Conservation (phyloP, 2,797 vertebrate genomes). For the Poecilia gillii region DNA sequence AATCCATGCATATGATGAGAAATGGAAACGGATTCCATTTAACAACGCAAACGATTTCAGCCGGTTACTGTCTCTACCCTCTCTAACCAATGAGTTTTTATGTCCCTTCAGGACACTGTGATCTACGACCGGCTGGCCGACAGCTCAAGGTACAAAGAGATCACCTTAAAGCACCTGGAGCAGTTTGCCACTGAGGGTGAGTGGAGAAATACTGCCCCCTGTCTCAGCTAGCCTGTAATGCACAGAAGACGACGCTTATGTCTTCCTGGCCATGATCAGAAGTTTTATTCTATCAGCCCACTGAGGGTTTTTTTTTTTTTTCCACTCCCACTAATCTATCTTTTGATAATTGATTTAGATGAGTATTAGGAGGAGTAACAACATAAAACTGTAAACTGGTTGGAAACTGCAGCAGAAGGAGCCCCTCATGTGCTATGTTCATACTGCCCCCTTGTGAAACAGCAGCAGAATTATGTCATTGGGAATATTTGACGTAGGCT, state of each 20-base stretch:
- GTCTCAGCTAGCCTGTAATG: conserved; percentile 24
- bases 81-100: conserved; percentile 49
- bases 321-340: background rate
- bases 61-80: conserved; percentile 29
- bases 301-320: background rate
- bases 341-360: conserved; percentile 2
- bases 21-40: background rate
- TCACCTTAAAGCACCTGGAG: conserved; percentile 97
- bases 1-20: background rate
- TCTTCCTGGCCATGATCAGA: background rate
- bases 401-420: conserved; percentile 24
- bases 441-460: conserved; percentile 73
- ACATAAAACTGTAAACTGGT: conserved; percentile 19
- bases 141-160: conserved; percentile 97
- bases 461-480: conserved; percentile 56
- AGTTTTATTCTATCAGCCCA: background rate
- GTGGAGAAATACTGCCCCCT: conserved; percentile 66
- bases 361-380: conserved; percentile 1
- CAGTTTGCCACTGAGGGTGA: conserved; percentile 98
- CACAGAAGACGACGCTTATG: background rate
- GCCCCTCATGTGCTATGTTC: conserved; percentile 38
- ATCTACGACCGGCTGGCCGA: conserved; percentile 97
- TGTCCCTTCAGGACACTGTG: conserved; percentile 91
- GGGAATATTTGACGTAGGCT: conserved; percentile 50
- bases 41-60: background rate